Conservation (phyloP, 2,888 invertebrate species). For the Mellilla xanthometata region DNA sequence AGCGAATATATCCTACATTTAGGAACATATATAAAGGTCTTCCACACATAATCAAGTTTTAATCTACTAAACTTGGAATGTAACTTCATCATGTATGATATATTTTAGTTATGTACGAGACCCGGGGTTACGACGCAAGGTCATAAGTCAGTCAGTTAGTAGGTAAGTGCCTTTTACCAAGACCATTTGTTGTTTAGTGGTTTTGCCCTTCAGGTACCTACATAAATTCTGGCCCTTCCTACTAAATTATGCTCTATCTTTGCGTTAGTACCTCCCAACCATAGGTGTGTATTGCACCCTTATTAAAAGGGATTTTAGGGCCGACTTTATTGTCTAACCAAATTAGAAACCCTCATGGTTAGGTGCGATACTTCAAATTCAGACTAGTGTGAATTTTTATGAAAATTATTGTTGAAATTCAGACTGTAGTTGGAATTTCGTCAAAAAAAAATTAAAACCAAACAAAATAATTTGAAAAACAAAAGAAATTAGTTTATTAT, state of each 20-base stretch:
- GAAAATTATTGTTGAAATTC: no score
- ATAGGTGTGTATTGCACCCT: conserved; percentile 10
- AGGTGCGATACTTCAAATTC: no score
- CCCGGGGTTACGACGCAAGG: conserved; percentile 39
- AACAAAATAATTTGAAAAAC: no score
- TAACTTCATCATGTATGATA: conserved; percentile 26
- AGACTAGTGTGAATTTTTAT: no score
- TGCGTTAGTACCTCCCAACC: conserved; percentile 25
- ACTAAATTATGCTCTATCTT: conserved; percentile 34
- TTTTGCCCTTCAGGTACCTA: conserved; percentile 43
- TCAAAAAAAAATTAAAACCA: no score
- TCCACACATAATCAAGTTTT: conserved; percentile 20
- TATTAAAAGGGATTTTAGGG: conserved; percentile 12
- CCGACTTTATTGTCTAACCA: conserved; percentile 7
- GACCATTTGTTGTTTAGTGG: conserved; percentile 48
- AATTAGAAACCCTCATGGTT: background rate
- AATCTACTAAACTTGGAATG: conserved; percentile 25
- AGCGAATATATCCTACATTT: no score
- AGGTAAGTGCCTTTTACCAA: conserved; percentile 49
- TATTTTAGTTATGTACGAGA: conserved; percentile 36
- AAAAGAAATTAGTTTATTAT: no score
- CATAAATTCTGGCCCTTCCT: conserved; percentile 42
- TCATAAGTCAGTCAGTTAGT: conserved; percentile 49
- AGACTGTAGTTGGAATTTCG: no score
- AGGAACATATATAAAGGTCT: conserved; percentile 3